phyloP scores from a whole-genome alignment of 2,888 invertebrate genomes.

The Pegoplata infirma region DNA sequence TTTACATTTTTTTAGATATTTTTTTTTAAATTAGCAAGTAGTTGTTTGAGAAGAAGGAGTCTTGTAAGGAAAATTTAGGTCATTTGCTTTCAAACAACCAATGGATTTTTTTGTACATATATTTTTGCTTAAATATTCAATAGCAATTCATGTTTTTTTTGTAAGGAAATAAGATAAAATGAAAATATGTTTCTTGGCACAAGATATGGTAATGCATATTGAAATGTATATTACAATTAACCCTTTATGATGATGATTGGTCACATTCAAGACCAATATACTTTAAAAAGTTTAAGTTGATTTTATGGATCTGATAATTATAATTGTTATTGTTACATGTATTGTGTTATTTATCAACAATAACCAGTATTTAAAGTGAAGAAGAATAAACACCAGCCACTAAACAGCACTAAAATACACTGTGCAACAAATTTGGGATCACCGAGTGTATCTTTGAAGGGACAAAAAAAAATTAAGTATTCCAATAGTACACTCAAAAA shows the following conservation, averaged over 20 bases:
- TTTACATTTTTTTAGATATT: slow-evolving; percentile 25
- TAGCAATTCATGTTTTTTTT: slow-evolving; percentile 19
- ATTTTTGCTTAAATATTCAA: slow-evolving; percentile 31
- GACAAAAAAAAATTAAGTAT: too few relatives aligned
- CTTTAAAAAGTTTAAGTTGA: too few relatives aligned
- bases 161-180: slow-evolving; percentile 55
- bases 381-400: too few relatives aligned
- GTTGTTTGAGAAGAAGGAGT: slow-evolving; percentile 34
- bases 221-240: neutral
- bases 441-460: too few relatives aligned
- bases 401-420: too few relatives aligned
- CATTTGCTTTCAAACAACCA: slow-evolving; percentile 52
- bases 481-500: too few relatives aligned
- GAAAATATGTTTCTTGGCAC: slow-evolving; percentile 41
- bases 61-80: slow-evolving; percentile 46
- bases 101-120: slow-evolving; percentile 21
- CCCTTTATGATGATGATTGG: too few relatives aligned
- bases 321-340: too few relatives aligned
- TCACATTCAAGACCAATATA: neutral
- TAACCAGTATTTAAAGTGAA: too few relatives aligned
- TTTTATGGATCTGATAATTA: too few relatives aligned
- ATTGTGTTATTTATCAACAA: too few relatives aligned
- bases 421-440: too few relatives aligned
- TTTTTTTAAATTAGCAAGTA: slow-evolving; percentile 39
- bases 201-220: slow-evolving; percentile 25